Conservation (phyloP, 2,888 invertebrate species). For the Stenodera caucasica region DNA sequence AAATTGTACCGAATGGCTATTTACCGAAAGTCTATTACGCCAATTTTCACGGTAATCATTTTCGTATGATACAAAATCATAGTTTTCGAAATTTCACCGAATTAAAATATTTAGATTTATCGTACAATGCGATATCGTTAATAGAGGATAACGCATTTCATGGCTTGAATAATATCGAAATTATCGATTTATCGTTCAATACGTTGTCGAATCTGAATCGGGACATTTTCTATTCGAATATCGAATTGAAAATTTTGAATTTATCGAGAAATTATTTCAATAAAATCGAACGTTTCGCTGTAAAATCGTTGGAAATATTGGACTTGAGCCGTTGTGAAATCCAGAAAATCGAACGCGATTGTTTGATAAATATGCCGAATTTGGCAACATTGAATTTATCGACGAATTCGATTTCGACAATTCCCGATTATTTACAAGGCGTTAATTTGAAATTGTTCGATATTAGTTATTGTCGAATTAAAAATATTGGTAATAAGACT, state of each 20-base stretch:
- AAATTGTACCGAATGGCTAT: constrained; percentile 63
- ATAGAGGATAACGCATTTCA: constrained; percentile 65
- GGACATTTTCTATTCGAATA: constrained; percentile 63
- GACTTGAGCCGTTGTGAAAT: constrained; percentile 72
- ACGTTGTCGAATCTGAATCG: constrained; percentile 64
- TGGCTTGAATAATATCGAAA: constrained; percentile 61
- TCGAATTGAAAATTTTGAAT: constrained; percentile 63
- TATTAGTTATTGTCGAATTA: constrained; percentile 64
- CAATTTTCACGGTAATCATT: constrained; percentile 65
- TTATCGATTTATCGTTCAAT: constrained; percentile 72
- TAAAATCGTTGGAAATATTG: constrained; percentile 61
- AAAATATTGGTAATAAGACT: constrained; percentile 63
- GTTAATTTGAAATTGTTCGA: constrained; percentile 64
- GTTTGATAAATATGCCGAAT: constrained; percentile 63
- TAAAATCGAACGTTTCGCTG: constrained; percentile 61
- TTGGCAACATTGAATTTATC: constrained; percentile 66
- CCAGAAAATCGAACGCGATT: constrained; percentile 59
- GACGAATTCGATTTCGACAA: constrained; percentile 64
- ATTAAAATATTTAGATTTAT: constrained; percentile 65
- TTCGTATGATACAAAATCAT: constrained; percentile 61
- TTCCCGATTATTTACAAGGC: constrained; percentile 66
- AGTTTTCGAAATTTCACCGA: constrained; percentile 66
- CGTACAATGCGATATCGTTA: constrained; percentile 66
- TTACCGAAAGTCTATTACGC: constrained; percentile 64
- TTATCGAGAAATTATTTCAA: constrained; percentile 68